Evolutionary conservation across 2,113 vertebrate species (phyloP).

Genomic region (Eleginops maclovinus): DNA sequence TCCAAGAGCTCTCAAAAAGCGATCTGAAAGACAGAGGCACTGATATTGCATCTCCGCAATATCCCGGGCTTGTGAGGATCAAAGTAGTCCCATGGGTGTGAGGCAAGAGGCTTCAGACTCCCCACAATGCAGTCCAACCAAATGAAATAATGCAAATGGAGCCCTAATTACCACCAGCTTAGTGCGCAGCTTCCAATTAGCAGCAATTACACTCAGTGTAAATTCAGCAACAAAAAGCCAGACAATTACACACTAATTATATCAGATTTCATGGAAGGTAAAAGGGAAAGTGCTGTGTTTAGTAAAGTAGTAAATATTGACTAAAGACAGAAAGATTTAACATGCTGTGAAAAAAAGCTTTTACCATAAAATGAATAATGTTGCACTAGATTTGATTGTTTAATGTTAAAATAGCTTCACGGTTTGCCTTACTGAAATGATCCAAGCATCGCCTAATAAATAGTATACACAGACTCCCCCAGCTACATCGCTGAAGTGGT

Average conservation of each 20-base stretch:
- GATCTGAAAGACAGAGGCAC: slow-evolving; percentile 55
- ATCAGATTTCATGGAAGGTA: slow-evolving; percentile 63
- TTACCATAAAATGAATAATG: slow-evolving; percentile 1
- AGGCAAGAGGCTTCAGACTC: slow-evolving; percentile 82
- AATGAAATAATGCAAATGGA: slow-evolving; percentile 91
- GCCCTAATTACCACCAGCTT: slow-evolving; percentile 91
- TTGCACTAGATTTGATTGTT: slow-evolving; percentile 12
- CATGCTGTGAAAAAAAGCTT: slow-evolving; percentile 3
- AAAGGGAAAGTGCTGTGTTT: slow-evolving; percentile 39
- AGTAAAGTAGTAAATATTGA: slow-evolving; percentile 55
- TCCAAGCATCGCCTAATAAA: slow-evolving; percentile 58
- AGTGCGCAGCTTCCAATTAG: slow-evolving; percentile 92
- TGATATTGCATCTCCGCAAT: slow-evolving; percentile 77
- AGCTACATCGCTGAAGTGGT: slow-evolving; percentile 57
- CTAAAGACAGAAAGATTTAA: slow-evolving; percentile 25
- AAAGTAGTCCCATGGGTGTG: slow-evolving; percentile 85
- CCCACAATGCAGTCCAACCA: slow-evolving; percentile 85
- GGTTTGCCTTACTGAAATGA: slow-evolving; percentile 46
- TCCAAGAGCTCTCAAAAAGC: slow-evolving; percentile 77
- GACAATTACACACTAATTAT: slow-evolving; percentile 90
- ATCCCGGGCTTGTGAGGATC: slow-evolving; percentile 83
- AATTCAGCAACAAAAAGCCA: slow-evolving; percentile 89
- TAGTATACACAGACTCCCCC: slow-evolving; percentile 29
- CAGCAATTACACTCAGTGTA: slow-evolving; percentile 93
- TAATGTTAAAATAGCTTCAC: slow-evolving; percentile 10